Evolutionary conservation across 2,888 invertebrate genomes (phyloP).

Genomic region (Drosophila testacea): DNA sequence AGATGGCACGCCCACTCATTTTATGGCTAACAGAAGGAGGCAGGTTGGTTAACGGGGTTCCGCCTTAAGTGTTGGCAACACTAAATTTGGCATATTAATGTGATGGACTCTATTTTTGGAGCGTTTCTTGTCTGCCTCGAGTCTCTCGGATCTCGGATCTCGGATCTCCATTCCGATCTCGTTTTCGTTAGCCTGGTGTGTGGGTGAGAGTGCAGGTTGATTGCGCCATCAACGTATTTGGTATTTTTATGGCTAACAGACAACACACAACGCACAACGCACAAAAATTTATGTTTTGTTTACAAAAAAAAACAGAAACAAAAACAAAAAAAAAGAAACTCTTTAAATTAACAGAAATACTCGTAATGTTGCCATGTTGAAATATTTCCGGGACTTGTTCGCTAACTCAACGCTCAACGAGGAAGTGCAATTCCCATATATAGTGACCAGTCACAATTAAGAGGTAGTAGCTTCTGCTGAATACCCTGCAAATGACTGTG

Average conservation of each 20-base stretch:
- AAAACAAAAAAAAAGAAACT: background rate
- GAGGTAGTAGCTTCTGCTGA: slow-evolving; percentile 2
- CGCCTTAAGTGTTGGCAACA: slow-evolving; percentile 45
- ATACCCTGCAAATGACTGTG: background rate
- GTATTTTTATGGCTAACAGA: slow-evolving; percentile 67
- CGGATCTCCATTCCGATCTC: slow-evolving; percentile 33
- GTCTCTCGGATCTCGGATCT: slow-evolving; percentile 17
- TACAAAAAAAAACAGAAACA: slow-evolving; percentile 39
- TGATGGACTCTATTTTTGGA: slow-evolving; percentile 69
- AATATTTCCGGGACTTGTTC: slow-evolving; percentile 61
- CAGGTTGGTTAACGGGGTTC: background rate
- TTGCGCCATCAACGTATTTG: slow-evolving; percentile 67
- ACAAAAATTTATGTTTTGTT: slow-evolving; percentile 67
- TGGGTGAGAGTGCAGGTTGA: slow-evolving; percentile 42
- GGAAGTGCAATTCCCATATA: slow-evolving; percentile 52
- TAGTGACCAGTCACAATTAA: slow-evolving; percentile 2
- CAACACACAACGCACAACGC: slow-evolving; percentile 16
- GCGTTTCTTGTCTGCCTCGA: slow-evolving; percentile 29
- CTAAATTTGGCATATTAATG: slow-evolving; percentile 71
- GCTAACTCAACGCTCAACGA: slow-evolving; percentile 18
- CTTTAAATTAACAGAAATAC: slow-evolving; percentile 26
- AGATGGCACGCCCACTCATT: slow-evolving; percentile 44
- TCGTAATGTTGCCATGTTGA: slow-evolving; percentile 50
- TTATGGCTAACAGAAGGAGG: background rate
- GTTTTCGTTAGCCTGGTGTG: slow-evolving; percentile 29